These are phyloP conservation scores for Pandemis heparana DNA, from an alignment of 2,888 invertebrate genomes.

Conservation along the genomic window DNA sequence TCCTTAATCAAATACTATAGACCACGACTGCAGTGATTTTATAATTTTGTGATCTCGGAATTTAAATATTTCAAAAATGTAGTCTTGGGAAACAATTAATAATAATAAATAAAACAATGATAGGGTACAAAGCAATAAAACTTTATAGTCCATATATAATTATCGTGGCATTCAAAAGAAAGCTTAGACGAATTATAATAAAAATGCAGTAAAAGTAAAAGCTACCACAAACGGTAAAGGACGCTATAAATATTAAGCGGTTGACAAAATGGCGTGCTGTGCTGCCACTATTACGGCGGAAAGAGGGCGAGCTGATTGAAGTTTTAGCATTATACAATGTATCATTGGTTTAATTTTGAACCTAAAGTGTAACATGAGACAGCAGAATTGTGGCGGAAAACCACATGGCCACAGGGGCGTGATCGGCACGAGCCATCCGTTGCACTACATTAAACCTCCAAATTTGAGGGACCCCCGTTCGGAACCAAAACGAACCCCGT, in stretches of 20 bases:
- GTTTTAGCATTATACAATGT: conserved; percentile 44
- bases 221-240: conserved; percentile 55
- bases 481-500: conserved; percentile 69
- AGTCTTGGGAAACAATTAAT: conserved; percentile 24
- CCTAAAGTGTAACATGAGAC: conserved; percentile 44
- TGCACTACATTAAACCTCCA: conserved; percentile 70
- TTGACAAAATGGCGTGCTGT: conserved; percentile 59
- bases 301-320: conserved; percentile 45
- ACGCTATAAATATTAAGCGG: conserved; percentile 60
- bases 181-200: conserved; percentile 59
- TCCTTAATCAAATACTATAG: background rate
- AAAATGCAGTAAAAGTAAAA: conserved; percentile 63
- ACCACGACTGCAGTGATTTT: background rate
- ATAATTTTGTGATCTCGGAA: background rate
- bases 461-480: conserved; percentile 58
- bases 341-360: conserved; percentile 50
- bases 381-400: conserved; percentile 20
- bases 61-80: background rate
- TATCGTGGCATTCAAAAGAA: conserved; percentile 58
- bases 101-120: conserved; percentile 46
- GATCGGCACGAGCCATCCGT: conserved; percentile 63
- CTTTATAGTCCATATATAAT: conserved; percentile 58
- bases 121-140: conserved; percentile 51
- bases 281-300: conserved; percentile 26
- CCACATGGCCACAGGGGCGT: conserved; percentile 35